A percentile compares a stretch with the other conserved stretches of the same genome.
phyloP scores from a whole-genome alignment of 2,113 vertebrate genomes.

The Pseudois nayaur region DNA sequence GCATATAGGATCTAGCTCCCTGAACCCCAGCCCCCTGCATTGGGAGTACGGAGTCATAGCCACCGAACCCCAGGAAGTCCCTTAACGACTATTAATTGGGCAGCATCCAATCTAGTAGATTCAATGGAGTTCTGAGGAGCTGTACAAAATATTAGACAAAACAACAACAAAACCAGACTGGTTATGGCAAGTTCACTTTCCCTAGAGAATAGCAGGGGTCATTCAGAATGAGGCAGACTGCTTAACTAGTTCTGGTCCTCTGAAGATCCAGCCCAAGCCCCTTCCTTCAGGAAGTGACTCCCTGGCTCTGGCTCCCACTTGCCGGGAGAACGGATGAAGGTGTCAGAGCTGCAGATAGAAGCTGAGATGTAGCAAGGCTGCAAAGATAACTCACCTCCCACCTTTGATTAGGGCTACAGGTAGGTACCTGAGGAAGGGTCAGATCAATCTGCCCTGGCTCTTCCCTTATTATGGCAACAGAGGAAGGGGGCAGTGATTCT shows the following conservation, averaged over 20 bases:
- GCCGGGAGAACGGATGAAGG: neutral
- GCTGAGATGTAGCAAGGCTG: neutral
- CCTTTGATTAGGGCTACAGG: neutral
- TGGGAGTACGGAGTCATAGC: neutral
- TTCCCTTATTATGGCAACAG: constrained; percentile 59
- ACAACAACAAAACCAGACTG: neutral
- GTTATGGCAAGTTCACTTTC: neutral
- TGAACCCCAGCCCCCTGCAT: neutral
- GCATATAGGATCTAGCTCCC: neutral
- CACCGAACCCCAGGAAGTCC: neutral
- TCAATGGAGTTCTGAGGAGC: neutral
- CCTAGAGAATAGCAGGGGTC: neutral
- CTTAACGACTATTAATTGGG: neutral
- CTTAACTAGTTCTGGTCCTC: neutral
- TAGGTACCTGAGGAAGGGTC: neutral
- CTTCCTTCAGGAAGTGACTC: neutral
- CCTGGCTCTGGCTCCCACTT: neutral
- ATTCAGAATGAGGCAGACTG: neutral
- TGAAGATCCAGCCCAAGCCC: neutral
- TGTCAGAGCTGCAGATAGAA: neutral
- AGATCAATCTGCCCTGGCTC: neutral
- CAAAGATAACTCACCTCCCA: neutral
- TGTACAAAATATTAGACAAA: neutral
- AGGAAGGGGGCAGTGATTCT: neutral
- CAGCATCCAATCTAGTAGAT: neutral